Evolutionary conservation across 2,888 invertebrate genomes (phyloP).

Genomic region (Rhyacophila evoluta): DNA sequence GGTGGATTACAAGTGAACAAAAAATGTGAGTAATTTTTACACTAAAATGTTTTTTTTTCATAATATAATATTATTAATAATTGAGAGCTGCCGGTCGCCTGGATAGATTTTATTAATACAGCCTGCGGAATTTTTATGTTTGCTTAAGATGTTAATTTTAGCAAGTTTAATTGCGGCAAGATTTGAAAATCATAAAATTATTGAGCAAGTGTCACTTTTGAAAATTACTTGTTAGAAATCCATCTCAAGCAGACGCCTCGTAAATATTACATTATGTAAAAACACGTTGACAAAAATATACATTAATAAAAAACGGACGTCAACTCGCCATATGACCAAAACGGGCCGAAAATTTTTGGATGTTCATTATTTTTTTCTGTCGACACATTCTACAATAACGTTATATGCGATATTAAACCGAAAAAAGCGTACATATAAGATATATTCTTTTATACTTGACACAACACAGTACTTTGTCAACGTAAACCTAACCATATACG

Average conservation of each 20-base stretch:
- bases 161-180: background rate
- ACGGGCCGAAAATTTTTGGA: background rate
- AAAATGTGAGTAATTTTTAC: constrained; percentile 10
- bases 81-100: background rate
- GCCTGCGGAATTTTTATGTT: background rate
- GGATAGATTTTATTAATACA: constrained; percentile 3
- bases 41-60: constrained; percentile 8
- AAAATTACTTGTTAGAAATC: background rate
- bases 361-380: too few species aligned
- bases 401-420: too few species aligned
- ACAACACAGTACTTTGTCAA: too few species aligned
- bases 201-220: too few species aligned
- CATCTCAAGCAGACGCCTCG: background rate
- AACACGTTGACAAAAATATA: constrained; percentile 14
- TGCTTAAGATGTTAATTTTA: background rate
- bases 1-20: constrained; percentile 16
- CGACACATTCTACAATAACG: too few species aligned
- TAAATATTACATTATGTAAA: constrained; percentile 14
- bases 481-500: too few species aligned
- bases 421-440: too few species aligned
- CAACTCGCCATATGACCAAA: constrained; percentile 1
- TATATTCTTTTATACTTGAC: too few species aligned
- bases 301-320: background rate
- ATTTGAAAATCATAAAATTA: background rate
- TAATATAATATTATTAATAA: background rate